These are phyloP conservation scores for Agrilus cyanescens DNA, from an alignment of 2,888 invertebrate genomes.

Conservation along the genomic window DNA sequence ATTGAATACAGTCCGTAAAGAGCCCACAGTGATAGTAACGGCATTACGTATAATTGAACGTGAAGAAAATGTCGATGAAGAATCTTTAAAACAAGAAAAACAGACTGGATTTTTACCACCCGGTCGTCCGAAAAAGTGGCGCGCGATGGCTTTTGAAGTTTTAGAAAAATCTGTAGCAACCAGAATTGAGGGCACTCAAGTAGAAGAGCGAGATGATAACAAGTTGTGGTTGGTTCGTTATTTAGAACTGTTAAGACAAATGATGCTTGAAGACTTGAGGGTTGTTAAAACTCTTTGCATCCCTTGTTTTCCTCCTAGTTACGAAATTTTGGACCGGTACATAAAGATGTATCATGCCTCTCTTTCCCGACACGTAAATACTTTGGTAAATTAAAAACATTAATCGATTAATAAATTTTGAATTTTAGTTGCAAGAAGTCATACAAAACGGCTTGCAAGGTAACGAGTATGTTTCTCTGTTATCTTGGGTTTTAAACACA, in stretches of 20 bases:
- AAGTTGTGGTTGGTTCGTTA: conserved; percentile 95
- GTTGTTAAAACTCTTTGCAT: conserved; percentile 83
- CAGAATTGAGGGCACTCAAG: conserved; percentile 87
- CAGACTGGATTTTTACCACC: conserved; percentile 87
- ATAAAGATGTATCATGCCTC: conserved; percentile 89
- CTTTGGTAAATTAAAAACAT: not conserved
- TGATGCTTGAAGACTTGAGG: conserved; percentile 81
- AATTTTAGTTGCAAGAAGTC: conserved; percentile 64
- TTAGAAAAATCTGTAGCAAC: conserved; percentile 67
- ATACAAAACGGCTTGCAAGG: conserved; percentile 84
- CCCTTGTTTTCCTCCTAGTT: conserved; percentile 92
- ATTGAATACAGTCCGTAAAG: conserved; percentile 86
- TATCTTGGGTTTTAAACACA: conserved; percentile 87
- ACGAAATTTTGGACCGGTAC: conserved; percentile 83
- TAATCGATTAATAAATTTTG: conserved; percentile 3
- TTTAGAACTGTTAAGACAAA: conserved; percentile 71
- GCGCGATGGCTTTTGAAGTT: conserved; percentile 72
- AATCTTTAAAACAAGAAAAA: conserved; percentile 64
- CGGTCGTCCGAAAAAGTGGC: conserved; percentile 88
- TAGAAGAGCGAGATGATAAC: conserved; percentile 81
- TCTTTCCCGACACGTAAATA: conserved; percentile 64
- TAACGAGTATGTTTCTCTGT: conserved; percentile 89
- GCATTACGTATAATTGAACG: conserved; percentile 92
- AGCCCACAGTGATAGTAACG: conserved; percentile 91
- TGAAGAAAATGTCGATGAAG: conserved; percentile 89